Evolutionary conservation across 2,113 vertebrate species (phyloP).

Genomic region (Perognathus longimembris): DNA sequence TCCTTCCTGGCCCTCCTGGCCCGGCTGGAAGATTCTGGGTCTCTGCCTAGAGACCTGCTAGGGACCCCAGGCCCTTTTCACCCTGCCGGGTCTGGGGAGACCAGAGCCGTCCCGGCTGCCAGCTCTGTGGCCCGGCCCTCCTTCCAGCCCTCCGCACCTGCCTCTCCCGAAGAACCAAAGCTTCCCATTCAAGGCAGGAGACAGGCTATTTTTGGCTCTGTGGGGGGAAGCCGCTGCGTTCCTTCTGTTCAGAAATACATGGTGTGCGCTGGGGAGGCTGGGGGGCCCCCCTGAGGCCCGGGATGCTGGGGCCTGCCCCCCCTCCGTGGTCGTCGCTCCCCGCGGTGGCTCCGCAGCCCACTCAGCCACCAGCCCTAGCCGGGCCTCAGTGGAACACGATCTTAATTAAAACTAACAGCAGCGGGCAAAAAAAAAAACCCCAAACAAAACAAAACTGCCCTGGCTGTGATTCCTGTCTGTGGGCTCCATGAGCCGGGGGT

Average conservation of each 20-base stretch:
- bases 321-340: fast-evolving
- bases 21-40: not conserved
- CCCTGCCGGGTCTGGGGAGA: not conserved
- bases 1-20: not conserved
- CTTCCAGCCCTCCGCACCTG: not conserved
- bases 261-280: not conserved
- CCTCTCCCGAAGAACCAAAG: conserved; percentile 50
- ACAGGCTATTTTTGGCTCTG: conserved; percentile 76
- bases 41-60: not conserved
- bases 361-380: fast-evolving
- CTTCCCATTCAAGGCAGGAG: conserved; percentile 62
- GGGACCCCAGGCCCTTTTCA: not conserved
- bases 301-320: not conserved
- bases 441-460: not conserved
- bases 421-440: not conserved
- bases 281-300: not conserved
- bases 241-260: conserved; percentile 60
- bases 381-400: not conserved
- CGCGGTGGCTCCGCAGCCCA: fast-evolving
- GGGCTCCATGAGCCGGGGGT: not conserved
- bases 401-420: conserved; percentile 9
- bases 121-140: not conserved
- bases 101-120: not conserved
- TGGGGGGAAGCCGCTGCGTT: conserved; percentile 59
- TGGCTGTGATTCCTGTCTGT: not conserved